Conservation (phyloP, 1,140 invertebrate species). For the Musca domestica region DNA sequence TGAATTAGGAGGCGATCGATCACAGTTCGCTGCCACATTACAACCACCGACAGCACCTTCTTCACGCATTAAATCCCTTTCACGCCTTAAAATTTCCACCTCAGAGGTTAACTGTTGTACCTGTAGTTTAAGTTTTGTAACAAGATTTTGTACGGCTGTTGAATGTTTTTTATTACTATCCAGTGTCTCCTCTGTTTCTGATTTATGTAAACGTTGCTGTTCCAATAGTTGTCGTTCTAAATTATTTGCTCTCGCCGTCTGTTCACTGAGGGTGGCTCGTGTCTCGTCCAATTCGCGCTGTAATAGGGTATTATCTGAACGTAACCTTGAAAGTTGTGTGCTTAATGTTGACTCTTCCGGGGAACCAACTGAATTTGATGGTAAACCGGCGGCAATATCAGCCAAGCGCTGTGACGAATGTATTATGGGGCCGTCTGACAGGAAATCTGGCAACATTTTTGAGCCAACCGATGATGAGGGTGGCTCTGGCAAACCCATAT, state of each 20-base stretch:
- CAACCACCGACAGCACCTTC: conserved; percentile 39
- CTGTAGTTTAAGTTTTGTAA: conserved; percentile 60
- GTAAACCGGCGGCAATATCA: conserved; percentile 54
- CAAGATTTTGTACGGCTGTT: conserved; percentile 57
- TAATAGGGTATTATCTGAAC: conserved; percentile 61
- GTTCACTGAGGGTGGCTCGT: conserved; percentile 57
- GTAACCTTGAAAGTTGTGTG: conserved; percentile 47
- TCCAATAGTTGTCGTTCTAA: conserved; percentile 60
- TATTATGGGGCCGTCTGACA: conserved; percentile 69
- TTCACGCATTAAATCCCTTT: conserved; percentile 53
- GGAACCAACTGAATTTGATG: conserved; percentile 47
- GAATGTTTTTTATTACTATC: conserved; percentile 60
- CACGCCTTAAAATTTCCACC: conserved; percentile 51
- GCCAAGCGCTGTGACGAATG: conserved; percentile 55
- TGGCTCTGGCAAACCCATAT: conserved; percentile 1
- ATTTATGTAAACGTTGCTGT: conserved; percentile 56
- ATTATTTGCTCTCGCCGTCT: conserved; percentile 55
- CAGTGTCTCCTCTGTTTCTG: conserved; percentile 61
- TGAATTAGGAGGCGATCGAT: conserved; percentile 17
- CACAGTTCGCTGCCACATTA: conserved; percentile 37
- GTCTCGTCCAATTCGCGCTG: conserved; percentile 58
- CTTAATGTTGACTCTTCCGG: conserved; percentile 40
- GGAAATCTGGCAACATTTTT: conserved; percentile 69
- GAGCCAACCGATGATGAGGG: conserved; percentile 12
- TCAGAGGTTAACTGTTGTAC: conserved; percentile 58